Base-by-base conservation (phyloP, 2,888 invertebrate genomes). In the Melitaea athalia region DNA sequence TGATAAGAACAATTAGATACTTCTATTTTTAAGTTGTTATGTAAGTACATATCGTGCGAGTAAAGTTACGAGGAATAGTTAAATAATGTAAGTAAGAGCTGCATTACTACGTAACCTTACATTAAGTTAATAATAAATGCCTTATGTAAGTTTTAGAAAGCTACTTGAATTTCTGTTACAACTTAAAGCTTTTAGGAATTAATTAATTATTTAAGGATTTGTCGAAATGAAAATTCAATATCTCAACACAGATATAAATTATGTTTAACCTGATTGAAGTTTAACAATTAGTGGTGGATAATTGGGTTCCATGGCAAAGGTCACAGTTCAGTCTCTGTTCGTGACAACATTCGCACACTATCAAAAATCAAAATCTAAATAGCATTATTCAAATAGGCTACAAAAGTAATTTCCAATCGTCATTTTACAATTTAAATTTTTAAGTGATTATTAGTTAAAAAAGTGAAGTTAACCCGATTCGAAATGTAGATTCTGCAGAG, bases 101-200 rank as follows among this genome's bases (percentile, higher is more conserved):
- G n/a, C n/a, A 45, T 45, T 45, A 45, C n/a, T 3, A 49, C 47
- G n/a, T n/a, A 49, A 49, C 47, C n/a, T 45, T 17, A 10, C 24
- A 52, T 52, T 6, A 52, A 52, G 14, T n/a, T n/a, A 42, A 38
- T 38, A 57, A 49, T 49, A 49, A 49, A 49, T 49, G n/a, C 38
- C 38, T 38, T 31, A 12, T 12, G 38, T 38, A 57, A 57, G 15
- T 57, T 57, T 57, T 57, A 57, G 57, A n/a, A 33, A 50, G 17
- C n/a, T 49, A 61, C 14, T 5, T 61, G 14, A 59, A 64, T 68
- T 53, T 59, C 63, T 53, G 31, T n/a, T 62, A 64, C 64, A 64
- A 49, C 62, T 57, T 62, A 65, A 53, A 60, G 63, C 66, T 63
- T 49, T 69, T 60, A 69, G 63, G 49, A 53, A 64, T 69, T 69